These are phyloP conservation scores for Naja naja DNA, from an alignment of 2,113 vertebrate genomes.

Conservation along the genomic window DNA sequence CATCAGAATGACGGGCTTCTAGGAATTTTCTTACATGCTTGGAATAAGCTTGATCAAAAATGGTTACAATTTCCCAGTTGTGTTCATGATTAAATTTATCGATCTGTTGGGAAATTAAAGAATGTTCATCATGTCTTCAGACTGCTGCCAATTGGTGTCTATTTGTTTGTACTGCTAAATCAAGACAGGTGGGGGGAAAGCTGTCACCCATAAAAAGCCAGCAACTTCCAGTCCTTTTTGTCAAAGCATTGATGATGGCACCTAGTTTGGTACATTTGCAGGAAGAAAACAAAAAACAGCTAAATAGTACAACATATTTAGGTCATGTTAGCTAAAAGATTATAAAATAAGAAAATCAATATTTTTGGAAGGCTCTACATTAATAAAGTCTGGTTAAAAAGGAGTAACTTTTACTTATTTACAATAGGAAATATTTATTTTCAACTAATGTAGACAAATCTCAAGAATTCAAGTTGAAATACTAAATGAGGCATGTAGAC, in stretches of 20 bases:
- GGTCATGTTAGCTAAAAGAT: not conserved
- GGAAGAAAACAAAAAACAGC: not conserved
- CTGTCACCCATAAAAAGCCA: not conserved
- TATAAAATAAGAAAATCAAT: not conserved
- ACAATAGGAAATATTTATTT: not conserved
- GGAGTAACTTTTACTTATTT: not conserved
- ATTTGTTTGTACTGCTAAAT: not conserved
- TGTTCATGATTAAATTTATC: not conserved
- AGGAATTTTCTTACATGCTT: not conserved
- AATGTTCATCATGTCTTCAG: not conserved
- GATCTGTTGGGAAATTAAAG: not conserved
- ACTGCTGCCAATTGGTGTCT: not conserved
- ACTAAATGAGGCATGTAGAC: not conserved
- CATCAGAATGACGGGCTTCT: not conserved
- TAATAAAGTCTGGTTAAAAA: not conserved
- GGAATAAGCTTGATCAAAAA: not conserved
- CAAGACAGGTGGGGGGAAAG: not conserved
- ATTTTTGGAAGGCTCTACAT: not conserved
- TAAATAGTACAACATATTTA: not conserved
- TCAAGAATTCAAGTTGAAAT: not conserved
- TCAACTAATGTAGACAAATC: not conserved
- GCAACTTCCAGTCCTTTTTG: not conserved
- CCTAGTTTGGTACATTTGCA: not conserved
- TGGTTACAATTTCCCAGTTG: not conserved
- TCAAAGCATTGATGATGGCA: not conserved